Evolutionary conservation across 2,888 invertebrate genomes (phyloP).

Genomic region (Nomada ferruginata): DNA sequence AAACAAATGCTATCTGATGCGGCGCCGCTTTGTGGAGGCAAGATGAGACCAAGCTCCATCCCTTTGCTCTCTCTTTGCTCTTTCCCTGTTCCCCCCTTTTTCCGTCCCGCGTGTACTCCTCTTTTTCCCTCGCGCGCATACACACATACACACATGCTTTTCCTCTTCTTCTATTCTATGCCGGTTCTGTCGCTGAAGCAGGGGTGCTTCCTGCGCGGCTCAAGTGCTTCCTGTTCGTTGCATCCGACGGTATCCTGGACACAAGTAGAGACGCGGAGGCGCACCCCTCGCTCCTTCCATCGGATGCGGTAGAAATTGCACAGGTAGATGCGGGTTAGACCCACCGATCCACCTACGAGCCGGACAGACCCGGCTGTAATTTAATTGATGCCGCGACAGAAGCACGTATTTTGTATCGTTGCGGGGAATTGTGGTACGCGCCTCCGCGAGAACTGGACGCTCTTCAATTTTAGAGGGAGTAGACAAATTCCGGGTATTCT

Average conservation of each 20-base stretch:
- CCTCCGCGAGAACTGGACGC: background rate
- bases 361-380: slow-evolving; percentile 26
- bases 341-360: slow-evolving; percentile 30
- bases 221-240: slow-evolving; percentile 69
- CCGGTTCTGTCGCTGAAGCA: slow-evolving; percentile 68
- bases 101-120: background rate
- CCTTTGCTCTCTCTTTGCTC: slow-evolving; percentile 70
- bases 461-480: background rate
- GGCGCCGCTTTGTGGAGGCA: slow-evolving; percentile 81
- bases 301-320: slow-evolving; percentile 1
- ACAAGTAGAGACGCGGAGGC: slow-evolving; percentile 53
- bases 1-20: slow-evolving; percentile 84
- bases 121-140: background rate
- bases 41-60: slow-evolving; percentile 78
- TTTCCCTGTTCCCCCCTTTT: slow-evolving; percentile 60
- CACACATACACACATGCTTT: background rate
- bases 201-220: slow-evolving; percentile 71
- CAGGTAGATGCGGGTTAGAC: background rate
- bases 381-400: slow-evolving; percentile 39
- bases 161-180: slow-evolving; percentile 62
- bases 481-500: too few relatives aligned
- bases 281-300: slow-evolving; percentile 1
- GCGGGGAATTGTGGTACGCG: background rate
- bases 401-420: slow-evolving; percentile 2
- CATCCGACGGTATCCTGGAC: slow-evolving; percentile 62